A percentile compares a stretch with the other conserved stretches of the same genome.
These are phyloP conservation scores for Lathronympha strigana DNA, from an alignment of 2,888 invertebrate genomes.

Conservation along the genomic window DNA sequence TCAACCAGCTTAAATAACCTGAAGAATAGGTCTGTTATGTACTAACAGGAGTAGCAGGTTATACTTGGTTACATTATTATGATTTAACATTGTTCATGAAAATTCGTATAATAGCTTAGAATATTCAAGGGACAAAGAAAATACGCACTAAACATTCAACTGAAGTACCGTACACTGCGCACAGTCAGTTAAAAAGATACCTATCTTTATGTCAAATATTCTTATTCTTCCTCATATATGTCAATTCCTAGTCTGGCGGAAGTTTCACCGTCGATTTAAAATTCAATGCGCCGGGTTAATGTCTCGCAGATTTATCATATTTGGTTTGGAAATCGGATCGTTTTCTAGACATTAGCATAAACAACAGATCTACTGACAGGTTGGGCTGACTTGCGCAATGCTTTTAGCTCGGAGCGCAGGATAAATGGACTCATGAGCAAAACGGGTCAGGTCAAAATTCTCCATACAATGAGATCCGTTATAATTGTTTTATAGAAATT, in stretches of 20 bases:
- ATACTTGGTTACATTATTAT: too few species aligned
- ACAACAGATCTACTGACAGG: conserved; percentile 5
- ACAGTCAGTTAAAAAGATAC: too few species aligned
- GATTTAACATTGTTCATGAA: too few species aligned
- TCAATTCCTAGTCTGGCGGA: conserved; percentile 3
- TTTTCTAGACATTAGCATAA: conserved; percentile 23
- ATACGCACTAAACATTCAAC: too few species aligned
- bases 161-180: too few species aligned
- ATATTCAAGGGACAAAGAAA: too few species aligned
- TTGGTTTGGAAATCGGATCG: conserved; percentile 27
- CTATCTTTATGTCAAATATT: background rate
- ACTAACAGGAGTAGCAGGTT: too few species aligned
- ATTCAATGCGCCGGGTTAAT: conserved; percentile 30
- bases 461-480: background rate
- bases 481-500: too few species aligned
- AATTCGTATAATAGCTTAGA: too few species aligned
- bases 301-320: conserved; percentile 21
- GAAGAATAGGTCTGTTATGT: too few species aligned
- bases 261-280: conserved; percentile 28
- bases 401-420: background rate
- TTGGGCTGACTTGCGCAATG: background rate
- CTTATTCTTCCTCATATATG: background rate
- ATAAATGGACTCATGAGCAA: background rate
- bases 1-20: too few species aligned
- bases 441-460: too few species aligned